A percentile compares a stretch with the other conserved stretches of the same genome.
phyloP scores from a whole-genome alignment of 2,888 invertebrate species.

The Copidosoma aretas region DNA sequence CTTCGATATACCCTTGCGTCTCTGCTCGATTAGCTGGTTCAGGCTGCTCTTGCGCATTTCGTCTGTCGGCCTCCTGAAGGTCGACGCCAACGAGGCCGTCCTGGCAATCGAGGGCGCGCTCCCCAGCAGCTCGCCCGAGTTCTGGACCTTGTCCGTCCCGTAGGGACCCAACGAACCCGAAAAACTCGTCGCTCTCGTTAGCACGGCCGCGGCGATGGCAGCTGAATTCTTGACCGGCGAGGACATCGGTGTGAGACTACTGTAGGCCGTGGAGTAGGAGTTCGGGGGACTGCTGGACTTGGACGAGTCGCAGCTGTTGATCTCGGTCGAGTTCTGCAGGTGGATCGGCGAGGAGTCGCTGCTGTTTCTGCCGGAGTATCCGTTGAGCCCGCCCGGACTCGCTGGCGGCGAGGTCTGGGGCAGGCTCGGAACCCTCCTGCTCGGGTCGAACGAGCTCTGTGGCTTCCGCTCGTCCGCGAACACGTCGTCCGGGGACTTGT shows the following conservation, averaged over 20 bases:
- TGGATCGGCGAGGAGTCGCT: conserved; percentile 2
- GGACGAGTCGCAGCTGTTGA: conserved; percentile 4
- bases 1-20: conserved; percentile 83
- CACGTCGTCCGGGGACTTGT: conserved; percentile 61
- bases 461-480: conserved; percentile 52
- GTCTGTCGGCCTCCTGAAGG: conserved; percentile 47
- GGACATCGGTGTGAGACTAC: neutral
- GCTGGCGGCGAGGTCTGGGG: conserved; percentile 44
- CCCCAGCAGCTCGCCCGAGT: conserved; percentile 11
- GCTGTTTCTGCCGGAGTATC: conserved; percentile 43
- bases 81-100: conserved; percentile 56
- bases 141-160: neutral
- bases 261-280: conserved; percentile 10
- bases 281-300: neutral
- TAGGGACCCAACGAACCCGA: conserved; percentile 43
- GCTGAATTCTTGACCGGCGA: neutral
- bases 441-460: conserved; percentile 54
- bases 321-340: neutral
- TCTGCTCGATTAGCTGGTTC: conserved; percentile 80
- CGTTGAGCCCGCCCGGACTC: conserved; percentile 41
- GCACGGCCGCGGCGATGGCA: neutral
- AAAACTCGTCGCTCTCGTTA: conserved; percentile 61
- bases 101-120: conserved; percentile 33
- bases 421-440: conserved; percentile 43
- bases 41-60: conserved; percentile 70